Base-by-base conservation (phyloP, 2,888 invertebrate species). In the Gymnoscelis rufifasciata region DNA sequence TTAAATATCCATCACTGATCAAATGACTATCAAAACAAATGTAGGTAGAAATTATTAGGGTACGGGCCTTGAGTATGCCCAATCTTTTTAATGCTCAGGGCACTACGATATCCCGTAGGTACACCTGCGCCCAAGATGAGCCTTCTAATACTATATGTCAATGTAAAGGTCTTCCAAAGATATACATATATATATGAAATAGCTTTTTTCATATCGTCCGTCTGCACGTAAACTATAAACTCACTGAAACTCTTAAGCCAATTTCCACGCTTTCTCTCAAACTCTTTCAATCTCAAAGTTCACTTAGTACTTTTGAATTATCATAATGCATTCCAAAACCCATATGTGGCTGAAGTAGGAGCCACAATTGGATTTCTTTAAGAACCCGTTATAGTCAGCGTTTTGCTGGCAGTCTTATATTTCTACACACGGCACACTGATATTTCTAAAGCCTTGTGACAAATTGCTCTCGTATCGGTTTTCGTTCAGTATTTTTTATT, bases 391-490 rank as follows among this genome's bases (percentile, higher is more conserved):
- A 43, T 43, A 45, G 45, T 31, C 39, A 51, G 50, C 36, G 39
- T 51, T 46, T 42, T 15, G 30, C 30, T 31, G 13, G 28, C 43
- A 37, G n/a, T n/a, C n/a, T n/a, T n/a, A n/a, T n/a, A n/a, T n/a
- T n/a, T n/a, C n/a, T n/a, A n/a, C n/a, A n/a, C n/a, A n/a, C n/a
- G n/a, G n/a, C n/a, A n/a, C n/a, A n/a, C n/a, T n/a, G 19, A 57
- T 55, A 55, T 49, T 60, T 56, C 65, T 66, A 62, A 70, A 61
- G 54, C 60, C 58, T 52, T 45, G 62, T 71, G 71, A 71, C 71
- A 71, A 71, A 71, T 71, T 60, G 58, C 72, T 61, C 57, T 46
- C 52, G 65, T 70, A 71, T 71, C 67, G 66, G 59, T 64, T 62
- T 59, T 62, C 63, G 63, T 62, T 58, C 57, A 60, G 62, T 57